Conservation (phyloP, 2,888 invertebrate genomes). For the Cheilosia variabilis region DNA sequence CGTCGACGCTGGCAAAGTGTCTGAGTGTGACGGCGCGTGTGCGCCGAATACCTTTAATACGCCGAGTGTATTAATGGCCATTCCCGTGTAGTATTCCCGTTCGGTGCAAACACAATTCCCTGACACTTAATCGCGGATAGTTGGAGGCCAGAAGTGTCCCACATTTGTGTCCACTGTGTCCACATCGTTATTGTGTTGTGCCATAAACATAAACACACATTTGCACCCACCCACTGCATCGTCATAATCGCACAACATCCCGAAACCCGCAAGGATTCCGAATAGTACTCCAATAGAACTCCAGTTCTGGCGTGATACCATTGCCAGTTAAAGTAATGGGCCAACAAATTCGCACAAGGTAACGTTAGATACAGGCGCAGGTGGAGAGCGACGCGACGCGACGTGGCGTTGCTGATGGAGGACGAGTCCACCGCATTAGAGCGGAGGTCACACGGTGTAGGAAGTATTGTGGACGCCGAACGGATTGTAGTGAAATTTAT, state of each 20-base stretch:
- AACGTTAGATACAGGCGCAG: conserved; percentile 35
- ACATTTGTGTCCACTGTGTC: conserved; percentile 59
- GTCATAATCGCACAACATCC: conserved; percentile 50
- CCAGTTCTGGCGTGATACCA: conserved; percentile 38
- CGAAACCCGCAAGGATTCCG: conserved; percentile 33
- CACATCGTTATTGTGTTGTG: conserved; percentile 56
- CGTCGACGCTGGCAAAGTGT: conserved; percentile 24
- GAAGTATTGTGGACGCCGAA: conserved; percentile 69
- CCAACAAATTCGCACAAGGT: conserved; percentile 56
- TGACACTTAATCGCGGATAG: conserved; percentile 44
- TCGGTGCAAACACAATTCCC: conserved; percentile 11
- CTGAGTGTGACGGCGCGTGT: conserved; percentile 32
- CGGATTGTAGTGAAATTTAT: conserved; percentile 70
- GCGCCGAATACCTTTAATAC: conserved; percentile 38
- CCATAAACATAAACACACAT: conserved; percentile 70
- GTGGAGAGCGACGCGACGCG: conserved; percentile 15
- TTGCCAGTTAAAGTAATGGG: conserved; percentile 63
- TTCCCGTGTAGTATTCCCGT: neutral
- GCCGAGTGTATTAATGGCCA: conserved; percentile 21
- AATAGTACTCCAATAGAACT: neutral
- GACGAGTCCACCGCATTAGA: conserved; percentile 53
- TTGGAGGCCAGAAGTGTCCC: conserved; percentile 44
- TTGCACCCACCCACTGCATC: conserved; percentile 59
- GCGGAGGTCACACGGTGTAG: conserved; percentile 67
- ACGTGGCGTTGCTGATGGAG: conserved; percentile 29